Evolutionary conservation across 2,888 invertebrate species (phyloP).

Genomic region (Lepidochrysops patricia): DNA sequence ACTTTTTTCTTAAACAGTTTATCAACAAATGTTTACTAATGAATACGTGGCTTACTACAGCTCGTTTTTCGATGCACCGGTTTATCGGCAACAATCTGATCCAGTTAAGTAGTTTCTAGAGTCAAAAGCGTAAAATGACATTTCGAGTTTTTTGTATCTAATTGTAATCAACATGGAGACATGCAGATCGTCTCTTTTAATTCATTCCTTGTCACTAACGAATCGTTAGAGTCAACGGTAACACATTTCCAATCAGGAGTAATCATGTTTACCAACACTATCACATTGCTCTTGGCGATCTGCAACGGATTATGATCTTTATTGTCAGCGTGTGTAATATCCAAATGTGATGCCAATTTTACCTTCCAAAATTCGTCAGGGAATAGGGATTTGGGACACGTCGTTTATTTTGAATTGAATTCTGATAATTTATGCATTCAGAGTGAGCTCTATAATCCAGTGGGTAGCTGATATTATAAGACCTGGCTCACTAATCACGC

Average conservation of each 20-base stretch:
- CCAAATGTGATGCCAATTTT: not conserved
- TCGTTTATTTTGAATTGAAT: slow-evolving; percentile 1
- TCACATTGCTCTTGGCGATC: not conserved
- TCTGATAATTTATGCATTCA: slow-evolving; percentile 2
- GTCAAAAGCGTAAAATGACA: no score
- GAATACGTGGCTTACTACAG: no score
- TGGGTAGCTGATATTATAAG: not conserved
- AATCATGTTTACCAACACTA: not conserved
- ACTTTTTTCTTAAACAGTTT: no score
- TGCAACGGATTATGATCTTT: not conserved
- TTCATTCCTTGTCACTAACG: not conserved
- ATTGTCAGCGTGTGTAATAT: not conserved
- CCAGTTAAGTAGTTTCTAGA: no score
- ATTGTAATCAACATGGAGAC: no score
- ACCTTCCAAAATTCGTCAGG: not conserved
- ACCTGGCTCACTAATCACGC: slow-evolving; percentile 9
- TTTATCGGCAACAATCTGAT: no score
- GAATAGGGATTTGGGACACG: not conserved
- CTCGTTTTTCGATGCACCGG: no score
- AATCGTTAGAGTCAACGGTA: not conserved
- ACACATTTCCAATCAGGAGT: slow-evolving; percentile 1
- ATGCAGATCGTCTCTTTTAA: not conserved
- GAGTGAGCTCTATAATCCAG: not conserved
- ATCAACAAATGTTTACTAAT: no score
- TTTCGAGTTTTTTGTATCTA: no score